A percentile compares a stretch with the other conserved stretches of the same genome.
Evolutionary conservation across 2,113 vertebrate species (phyloP).

Genomic region (Emberiza fucata): DNA sequence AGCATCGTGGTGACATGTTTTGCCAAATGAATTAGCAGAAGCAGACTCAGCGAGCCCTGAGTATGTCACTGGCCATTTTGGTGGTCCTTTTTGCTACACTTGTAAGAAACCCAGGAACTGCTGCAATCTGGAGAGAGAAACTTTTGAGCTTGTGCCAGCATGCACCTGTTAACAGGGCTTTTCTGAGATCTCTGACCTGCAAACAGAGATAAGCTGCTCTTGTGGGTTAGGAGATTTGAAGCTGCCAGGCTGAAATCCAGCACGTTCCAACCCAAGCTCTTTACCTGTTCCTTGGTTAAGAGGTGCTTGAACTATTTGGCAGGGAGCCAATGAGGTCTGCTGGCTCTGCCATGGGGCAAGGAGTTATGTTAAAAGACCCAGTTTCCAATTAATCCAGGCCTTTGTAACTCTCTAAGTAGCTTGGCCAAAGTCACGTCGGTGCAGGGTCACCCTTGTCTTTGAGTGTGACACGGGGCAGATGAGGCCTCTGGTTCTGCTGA

Average conservation of each 20-base stretch:
- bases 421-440: not conserved
- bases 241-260: conserved; percentile 28
- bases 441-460: not conserved
- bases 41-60: not conserved
- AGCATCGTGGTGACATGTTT: not conserved
- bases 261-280: conserved; percentile 24
- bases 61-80: not conserved
- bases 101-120: not conserved
- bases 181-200: conserved; percentile 28
- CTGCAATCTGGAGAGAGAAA: not conserved
- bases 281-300: conserved; percentile 55
- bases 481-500: not conserved
- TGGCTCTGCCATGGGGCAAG: not conserved
- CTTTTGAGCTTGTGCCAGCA: not conserved
- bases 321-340: conserved; percentile 25
- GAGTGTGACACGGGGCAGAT: rapidly evolving
- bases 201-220: conserved; percentile 48
- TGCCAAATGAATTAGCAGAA: not conserved
- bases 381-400: conserved; percentile 27
- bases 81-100: not conserved
- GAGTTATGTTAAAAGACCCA: not conserved
- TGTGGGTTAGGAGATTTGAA: conserved; percentile 25
- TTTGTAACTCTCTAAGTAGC: not conserved
- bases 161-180: not conserved
- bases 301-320: conserved; percentile 67